Percentiles rank a stretch among this genome's conserved stretches.
Conservation (phyloP, 2,888 invertebrate genomes). For the Eupithecia abbreviata region DNA sequence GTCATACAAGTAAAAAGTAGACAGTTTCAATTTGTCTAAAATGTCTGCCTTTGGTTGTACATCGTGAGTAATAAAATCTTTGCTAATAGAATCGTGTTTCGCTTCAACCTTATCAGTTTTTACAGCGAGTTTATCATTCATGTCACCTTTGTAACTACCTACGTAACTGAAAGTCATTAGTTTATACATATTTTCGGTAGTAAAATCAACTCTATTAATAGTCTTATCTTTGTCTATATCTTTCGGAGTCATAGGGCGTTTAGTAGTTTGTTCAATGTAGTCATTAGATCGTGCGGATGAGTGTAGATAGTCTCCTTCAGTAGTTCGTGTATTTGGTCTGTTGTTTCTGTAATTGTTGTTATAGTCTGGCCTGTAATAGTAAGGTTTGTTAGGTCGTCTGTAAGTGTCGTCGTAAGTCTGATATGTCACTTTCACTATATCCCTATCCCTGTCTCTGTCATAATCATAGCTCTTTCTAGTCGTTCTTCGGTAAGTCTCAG, state of each 20-base stretch:
- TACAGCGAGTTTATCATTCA: slow-evolving; percentile 42
- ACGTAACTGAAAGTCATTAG: slow-evolving; percentile 80
- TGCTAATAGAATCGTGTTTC: slow-evolving; percentile 60
- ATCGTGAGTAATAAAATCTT: slow-evolving; percentile 70
- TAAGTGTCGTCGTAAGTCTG: slow-evolving; percentile 79
- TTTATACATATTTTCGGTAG: slow-evolving; percentile 75
- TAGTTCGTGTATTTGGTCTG: slow-evolving; percentile 59
- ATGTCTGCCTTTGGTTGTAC: slow-evolving; percentile 47
- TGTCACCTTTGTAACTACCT: slow-evolving; percentile 73
- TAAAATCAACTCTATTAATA: slow-evolving; percentile 49
- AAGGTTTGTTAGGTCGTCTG: slow-evolving; percentile 71
- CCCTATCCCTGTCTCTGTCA: slow-evolving; percentile 66
- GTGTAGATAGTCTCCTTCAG: slow-evolving; percentile 51
- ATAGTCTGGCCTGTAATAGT: slow-evolving; percentile 64
- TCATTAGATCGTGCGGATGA: slow-evolving; percentile 76
- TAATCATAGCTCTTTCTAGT: slow-evolving; percentile 68
- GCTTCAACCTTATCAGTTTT: slow-evolving; percentile 38
- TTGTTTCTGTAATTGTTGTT: slow-evolving; percentile 62
- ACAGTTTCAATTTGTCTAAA: slow-evolving; percentile 62
- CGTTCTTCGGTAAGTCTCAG: slow-evolving; percentile 75
- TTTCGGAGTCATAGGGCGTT: slow-evolving; percentile 17
- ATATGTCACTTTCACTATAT: slow-evolving; percentile 77
- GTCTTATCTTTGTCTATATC: slow-evolving; percentile 38
- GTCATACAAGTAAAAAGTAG: slow-evolving; percentile 74
- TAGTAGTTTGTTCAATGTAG: slow-evolving; percentile 49